Evolutionary conservation across 2,797 vertebrate species (phyloP), one percentile per base, ranked within the genome.

Genomic region (Xiphophorus birchmanni): DNA sequence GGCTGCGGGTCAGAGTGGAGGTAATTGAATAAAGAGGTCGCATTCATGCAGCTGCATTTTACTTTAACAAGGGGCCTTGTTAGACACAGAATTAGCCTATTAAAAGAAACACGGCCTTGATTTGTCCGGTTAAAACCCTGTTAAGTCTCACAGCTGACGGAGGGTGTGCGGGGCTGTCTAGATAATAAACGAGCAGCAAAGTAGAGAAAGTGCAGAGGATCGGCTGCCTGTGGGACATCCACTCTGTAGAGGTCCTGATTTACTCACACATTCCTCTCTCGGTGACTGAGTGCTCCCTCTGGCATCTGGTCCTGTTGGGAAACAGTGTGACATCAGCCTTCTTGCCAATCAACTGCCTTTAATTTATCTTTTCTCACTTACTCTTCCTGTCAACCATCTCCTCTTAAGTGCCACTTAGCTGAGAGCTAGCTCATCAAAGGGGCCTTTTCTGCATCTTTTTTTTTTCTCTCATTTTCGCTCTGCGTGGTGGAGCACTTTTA

Each of bases 251-350:
- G 93, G 91, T 91, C 90, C 88, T 85, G 86, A 92, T 92, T 95
- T 95, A 93, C 94, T 94, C 91, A 90, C 94, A 94, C 93, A 90
- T 94, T 96, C 94, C 92, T 90, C 90, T 86, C 92, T 91, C 81
- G 52, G 93, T 93, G 91, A 96, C 92, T 86, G 94, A 95, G 92
- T 82, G 86, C 90, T 74, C 85, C 79, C 92, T 72, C 80, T 80
- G 82, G 89, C 94, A 95, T 95, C 95, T 92, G 89, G 93, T 94
- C 95, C 95, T 94, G 92, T 91, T 92, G 93, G 92, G 94, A 94
- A 94, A 90, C 91, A 94, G 92, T 93, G 88, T 91, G 93, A 94
- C 91, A 93, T 93, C 93, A 80, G 86, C 89, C 90, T 89, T 89
- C 91, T 91, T 91, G 90, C 93, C 93, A 95, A 94, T 95, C 95